Conservation (phyloP, 2,797 vertebrate species). For the Decapterus maruadsi region DNA sequence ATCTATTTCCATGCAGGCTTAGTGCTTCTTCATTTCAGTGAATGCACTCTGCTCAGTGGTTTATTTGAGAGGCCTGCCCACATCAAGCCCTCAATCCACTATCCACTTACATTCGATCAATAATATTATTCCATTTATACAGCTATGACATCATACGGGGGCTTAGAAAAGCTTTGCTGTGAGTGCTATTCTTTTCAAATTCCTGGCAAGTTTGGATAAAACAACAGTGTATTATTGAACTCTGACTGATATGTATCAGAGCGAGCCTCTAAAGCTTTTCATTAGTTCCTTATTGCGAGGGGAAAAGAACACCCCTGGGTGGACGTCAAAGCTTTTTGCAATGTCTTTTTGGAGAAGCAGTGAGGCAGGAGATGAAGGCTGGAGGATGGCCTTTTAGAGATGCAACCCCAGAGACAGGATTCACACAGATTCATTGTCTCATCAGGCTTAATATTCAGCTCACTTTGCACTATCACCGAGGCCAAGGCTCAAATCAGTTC, state of each 20-base stretch:
- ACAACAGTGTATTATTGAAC: constrained; percentile 56
- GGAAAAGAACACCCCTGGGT: constrained; percentile 31
- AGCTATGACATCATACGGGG: constrained; percentile 69
- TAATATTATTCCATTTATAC: constrained; percentile 72
- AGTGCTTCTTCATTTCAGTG: constrained; percentile 51
- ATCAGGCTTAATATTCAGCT: constrained; percentile 77
- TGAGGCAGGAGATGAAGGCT: constrained; percentile 56
- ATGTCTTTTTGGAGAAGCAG: constrained; percentile 45
- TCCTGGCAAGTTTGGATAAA: constrained; percentile 61
- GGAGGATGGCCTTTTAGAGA: constrained; percentile 69
- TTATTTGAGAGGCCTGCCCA: constrained; percentile 60
- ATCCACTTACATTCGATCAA: constrained; percentile 77
- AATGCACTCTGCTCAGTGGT: constrained; percentile 50
- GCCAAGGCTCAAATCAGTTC: constrained; percentile 78
- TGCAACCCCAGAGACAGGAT: constrained; percentile 70
- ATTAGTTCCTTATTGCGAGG: constrained; percentile 49
- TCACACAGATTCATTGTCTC: constrained; percentile 80
- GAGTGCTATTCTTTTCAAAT: constrained; percentile 46
- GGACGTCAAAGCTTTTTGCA: constrained; percentile 53
- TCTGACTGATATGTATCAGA: constrained; percentile 53
- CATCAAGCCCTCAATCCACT: constrained; percentile 64
- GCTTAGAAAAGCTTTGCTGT: constrained; percentile 45
- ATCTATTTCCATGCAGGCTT: constrained; percentile 38
- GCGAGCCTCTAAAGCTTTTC: constrained; percentile 52
- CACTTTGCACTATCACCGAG: constrained; percentile 62